Evolutionary conservation across 2,113 vertebrate species (phyloP), one percentile per base, ranked within the genome.

Genomic region (Seriola rivoliana): DNA sequence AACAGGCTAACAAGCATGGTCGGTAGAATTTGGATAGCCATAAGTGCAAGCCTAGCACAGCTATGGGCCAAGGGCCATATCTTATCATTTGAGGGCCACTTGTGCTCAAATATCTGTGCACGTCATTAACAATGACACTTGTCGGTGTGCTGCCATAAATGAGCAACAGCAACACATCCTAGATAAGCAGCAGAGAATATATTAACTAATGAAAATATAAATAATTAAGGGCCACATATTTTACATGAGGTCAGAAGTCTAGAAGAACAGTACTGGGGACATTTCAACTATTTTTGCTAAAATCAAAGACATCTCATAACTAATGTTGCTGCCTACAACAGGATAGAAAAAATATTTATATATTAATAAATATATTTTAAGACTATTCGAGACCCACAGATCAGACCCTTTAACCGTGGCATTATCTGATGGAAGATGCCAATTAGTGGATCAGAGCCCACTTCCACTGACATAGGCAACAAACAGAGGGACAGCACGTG

Each of bases 311-410:
- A 48, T 16, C 14, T 16, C 8, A 8, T 21, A 21, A 2, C 17
- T 52, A 52, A 52, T 52, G 16, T 17, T 12, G 8, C 50, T 21
- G 17, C 19, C 17, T 52, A 52, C 17, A 52, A 8, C 46, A 80
- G 78, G 52, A 84, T 59, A 48, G 71, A 54, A 55, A 79, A 60
- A 84, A 67, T 36, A 17, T 48, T 48, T 42, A 29, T 29, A 29
- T 29, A 29, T 25, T 25, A 29, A 29, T 29, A 29, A 2, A 29
- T 29, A 29, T 29, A 29, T 29, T 2, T 29, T 29, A 29, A 23
- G 48, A 21, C 48, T 5, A 8, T 50, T 50, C 1, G 8, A 50
- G 17, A 52, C 50, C 17, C 58, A 60, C 58, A 17, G 29, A 60
- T 52, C 29, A 2, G 29, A 17, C 34, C 34, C 17, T 34, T 10